Percentiles rank a stretch among this genome's conserved stretches.
Conservation (phyloP, 2,113 vertebrate genomes). For the Thymallus thymallus region DNA sequence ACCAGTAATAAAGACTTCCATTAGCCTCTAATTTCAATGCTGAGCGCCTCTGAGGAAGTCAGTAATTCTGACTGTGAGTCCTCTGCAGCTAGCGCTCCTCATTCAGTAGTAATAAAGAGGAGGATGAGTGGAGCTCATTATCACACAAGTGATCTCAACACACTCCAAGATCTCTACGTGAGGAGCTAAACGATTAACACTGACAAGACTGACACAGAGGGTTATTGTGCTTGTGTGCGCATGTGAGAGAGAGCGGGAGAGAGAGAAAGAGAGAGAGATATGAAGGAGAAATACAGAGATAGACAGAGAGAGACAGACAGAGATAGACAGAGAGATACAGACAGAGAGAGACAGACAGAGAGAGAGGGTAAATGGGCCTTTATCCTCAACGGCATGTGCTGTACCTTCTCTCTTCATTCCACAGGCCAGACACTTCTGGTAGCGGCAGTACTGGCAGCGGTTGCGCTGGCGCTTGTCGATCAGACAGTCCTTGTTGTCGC, state of each 20-base stretch:
- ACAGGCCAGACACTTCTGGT: slow-evolving; percentile 99
- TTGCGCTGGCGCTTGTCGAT: slow-evolving; percentile 98
- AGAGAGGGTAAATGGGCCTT: slow-evolving; percentile 27
- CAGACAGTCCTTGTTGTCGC: slow-evolving; percentile 95
- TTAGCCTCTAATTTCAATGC: neutral
- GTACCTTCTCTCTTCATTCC: slow-evolving; percentile 99
- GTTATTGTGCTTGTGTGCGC: neutral
- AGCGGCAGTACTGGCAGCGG: slow-evolving; percentile 99
- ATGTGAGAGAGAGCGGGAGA: too few relatives aligned
- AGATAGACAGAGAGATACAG: neutral
- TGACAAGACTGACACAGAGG: neutral
- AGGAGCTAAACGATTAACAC: neutral
- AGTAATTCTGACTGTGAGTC: neutral
- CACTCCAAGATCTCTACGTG: neutral
- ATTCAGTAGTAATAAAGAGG: too few relatives aligned
- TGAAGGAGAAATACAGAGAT: too few relatives aligned
- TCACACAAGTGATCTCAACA: neutral
- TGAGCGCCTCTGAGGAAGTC: neutral
- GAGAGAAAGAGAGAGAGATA: too few relatives aligned
- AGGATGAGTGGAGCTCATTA: too few relatives aligned
- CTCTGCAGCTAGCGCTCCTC: too few relatives aligned
- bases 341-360: neutral
- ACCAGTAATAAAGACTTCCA: neutral
- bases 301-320: too few relatives aligned
- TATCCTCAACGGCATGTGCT: slow-evolving; percentile 74